These are phyloP conservation scores for Drosophila putrida DNA, from an alignment of 2,888 invertebrate genomes.

Conservation along the genomic window DNA sequence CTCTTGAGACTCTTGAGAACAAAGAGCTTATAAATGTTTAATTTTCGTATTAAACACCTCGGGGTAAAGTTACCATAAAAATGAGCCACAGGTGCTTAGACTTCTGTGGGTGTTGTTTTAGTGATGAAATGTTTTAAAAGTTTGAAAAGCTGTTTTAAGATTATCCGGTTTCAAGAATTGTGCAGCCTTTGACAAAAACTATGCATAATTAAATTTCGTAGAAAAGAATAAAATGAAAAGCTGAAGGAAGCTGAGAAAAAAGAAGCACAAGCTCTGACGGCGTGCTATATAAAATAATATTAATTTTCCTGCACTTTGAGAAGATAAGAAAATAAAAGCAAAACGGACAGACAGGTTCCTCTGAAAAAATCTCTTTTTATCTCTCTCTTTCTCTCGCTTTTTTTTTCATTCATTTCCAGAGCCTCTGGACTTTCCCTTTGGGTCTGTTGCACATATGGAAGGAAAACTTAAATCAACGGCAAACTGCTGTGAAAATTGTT, in stretches of 20 bases:
- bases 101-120: background rate
- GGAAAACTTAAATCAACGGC: background rate
- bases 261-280: background rate
- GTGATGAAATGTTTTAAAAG: background rate
- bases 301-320: conserved; percentile 35
- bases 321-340: background rate
- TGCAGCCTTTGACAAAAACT: conserved; percentile 4
- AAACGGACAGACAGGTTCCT: background rate
- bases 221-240: background rate
- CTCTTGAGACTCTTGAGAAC: conserved; percentile 3
- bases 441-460: conserved; percentile 12
- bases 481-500: conserved; percentile 11
- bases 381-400: background rate
- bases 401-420: background rate
- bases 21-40: conserved; percentile 16
- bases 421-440: background rate
- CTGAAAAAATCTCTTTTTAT: no score
- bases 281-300: conserved; percentile 8
- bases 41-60: background rate
- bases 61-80: background rate
- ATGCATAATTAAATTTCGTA: conserved; percentile 17
- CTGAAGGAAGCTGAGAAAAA: background rate
- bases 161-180: background rate
- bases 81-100: background rate
- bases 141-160: background rate